phyloP scores from a whole-genome alignment of 2,888 invertebrate genomes.

The Bombylius major region DNA sequence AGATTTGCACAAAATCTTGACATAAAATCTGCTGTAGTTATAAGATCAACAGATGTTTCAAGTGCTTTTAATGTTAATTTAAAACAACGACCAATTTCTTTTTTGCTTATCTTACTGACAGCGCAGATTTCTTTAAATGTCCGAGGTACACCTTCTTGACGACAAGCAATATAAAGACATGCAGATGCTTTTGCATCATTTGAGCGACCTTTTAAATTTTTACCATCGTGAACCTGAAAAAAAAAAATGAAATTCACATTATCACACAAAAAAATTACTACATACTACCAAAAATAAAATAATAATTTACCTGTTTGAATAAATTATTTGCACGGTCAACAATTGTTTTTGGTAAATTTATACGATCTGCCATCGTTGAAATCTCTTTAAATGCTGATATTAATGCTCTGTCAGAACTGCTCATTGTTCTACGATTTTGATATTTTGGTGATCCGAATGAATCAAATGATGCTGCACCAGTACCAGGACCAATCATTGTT shows the following conservation, averaged over 20 bases:
- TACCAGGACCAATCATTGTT: conserved; percentile 77
- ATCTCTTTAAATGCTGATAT: conserved; percentile 96
- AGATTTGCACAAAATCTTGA: conserved; percentile 95
- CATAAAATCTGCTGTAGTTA: conserved; percentile 99
- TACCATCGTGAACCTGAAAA: conserved; percentile 74
- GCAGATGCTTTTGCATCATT: conserved; percentile 99
- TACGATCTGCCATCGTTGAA: conserved; percentile 94
- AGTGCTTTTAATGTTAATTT: conserved; percentile 91
- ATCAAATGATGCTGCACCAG: conserved; percentile 76
- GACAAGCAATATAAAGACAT: conserved; percentile 95
- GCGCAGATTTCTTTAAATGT: conserved; percentile 99
- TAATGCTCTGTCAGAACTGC: conserved; percentile 88
- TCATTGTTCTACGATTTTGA: conserved; percentile 67
- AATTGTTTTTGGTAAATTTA: conserved; percentile 93
- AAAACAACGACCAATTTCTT: conserved; percentile 97
- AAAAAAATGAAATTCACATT: neutral
- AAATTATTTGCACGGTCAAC: conserved; percentile 92
- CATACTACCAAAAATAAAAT: too few species aligned
- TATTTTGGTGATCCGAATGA: conserved; percentile 69
- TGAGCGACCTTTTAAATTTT: conserved; percentile 86
- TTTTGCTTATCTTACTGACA: conserved; percentile 96
- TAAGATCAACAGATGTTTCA: conserved; percentile 93
- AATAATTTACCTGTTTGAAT: conserved; percentile 72
- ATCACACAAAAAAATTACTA: too few species aligned
- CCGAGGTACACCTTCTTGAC: conserved; percentile 96